Base-by-base conservation (phyloP, 1,140 invertebrate species). In the Ceratosolen fusciceps region DNA sequence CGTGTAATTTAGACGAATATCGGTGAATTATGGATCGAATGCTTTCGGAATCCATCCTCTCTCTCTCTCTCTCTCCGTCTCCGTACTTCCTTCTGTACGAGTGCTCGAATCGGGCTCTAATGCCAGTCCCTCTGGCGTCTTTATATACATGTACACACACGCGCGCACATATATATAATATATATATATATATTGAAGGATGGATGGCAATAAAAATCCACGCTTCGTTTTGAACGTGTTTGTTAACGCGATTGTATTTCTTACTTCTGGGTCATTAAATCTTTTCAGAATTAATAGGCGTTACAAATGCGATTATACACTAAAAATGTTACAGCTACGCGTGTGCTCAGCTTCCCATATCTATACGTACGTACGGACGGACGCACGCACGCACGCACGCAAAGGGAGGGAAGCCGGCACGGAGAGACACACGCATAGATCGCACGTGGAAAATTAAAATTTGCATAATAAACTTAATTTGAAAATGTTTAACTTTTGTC, bases 1-100 rank as follows among this genome's bases (percentile, higher is more conserved):
- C n/a, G 49, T 19, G 49, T 68, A 76, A 58, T 80, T 68, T 70
- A 77, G 67, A 77, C 60, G 52, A 49, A 49, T 77, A 77, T 77
- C 65, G 67, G 54, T 60, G 65, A 71, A 47, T 70, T 77, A 58
- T 71, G 65, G 47, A 77, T 68, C 39, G 29, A 47, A 29, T 52
- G 39, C 34, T 26, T 67, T 75, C 47, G 39, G 67, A 74, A 52
- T 67, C 26, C 43, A 47, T 54, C 26, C 21, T 12, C 19, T 29
- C 21, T 71, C 24, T 58, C 12, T 9, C 26, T 52, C 10, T n/a
- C n/a, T n/a, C n/a, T n/a, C n/a, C n/a, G n/a, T n/a, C n/a, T n/a
- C n/a, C n/a, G n/a, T n/a, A n/a, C n/a, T n/a, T n/a, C n/a, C n/a
- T 16, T 19, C 10, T 52, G 60, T 21, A 62, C 21, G 31, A 62